Conservation (phyloP, 2,113 vertebrate species). For the Apteryx mantelli region DNA sequence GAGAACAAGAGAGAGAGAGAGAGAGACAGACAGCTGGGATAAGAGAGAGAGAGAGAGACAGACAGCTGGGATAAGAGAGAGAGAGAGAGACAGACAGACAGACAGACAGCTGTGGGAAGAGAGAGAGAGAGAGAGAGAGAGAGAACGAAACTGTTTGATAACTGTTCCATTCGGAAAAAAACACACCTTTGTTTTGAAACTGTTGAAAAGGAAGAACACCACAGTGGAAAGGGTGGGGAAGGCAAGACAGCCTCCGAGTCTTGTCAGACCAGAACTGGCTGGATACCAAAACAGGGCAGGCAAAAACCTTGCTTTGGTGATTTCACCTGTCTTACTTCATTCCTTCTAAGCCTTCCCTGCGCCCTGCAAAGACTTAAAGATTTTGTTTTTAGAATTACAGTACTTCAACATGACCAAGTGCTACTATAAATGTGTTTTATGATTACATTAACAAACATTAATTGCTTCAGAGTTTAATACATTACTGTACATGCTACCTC, state of each 20-base stretch:
- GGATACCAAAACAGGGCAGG: neutral
- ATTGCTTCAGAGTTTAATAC: neutral
- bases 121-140: neutral
- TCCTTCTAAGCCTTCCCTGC: too few species aligned
- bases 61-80: too few species aligned
- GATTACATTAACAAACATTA: neutral
- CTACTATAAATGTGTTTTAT: neutral
- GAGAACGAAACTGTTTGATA: neutral
- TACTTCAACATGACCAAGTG: neutral
- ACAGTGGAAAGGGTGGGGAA: neutral
- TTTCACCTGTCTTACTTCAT: too few species aligned
- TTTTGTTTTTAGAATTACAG: neutral
- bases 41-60: too few species aligned
- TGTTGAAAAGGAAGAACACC: neutral
- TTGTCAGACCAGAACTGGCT: too few species aligned
- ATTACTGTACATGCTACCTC: neutral
- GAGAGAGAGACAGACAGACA: too few species aligned
- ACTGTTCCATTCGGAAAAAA: too few species aligned
- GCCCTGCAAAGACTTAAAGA: neutral
- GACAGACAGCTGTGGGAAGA: too few species aligned
- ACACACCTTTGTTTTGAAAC: neutral
- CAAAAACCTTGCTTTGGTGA: too few species aligned
- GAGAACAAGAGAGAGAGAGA: too few species aligned
- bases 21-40: too few species aligned
- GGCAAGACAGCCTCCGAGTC: neutral